Conservation (phyloP, 2,888 invertebrate genomes). For the Cerceris ruficornis region DNA sequence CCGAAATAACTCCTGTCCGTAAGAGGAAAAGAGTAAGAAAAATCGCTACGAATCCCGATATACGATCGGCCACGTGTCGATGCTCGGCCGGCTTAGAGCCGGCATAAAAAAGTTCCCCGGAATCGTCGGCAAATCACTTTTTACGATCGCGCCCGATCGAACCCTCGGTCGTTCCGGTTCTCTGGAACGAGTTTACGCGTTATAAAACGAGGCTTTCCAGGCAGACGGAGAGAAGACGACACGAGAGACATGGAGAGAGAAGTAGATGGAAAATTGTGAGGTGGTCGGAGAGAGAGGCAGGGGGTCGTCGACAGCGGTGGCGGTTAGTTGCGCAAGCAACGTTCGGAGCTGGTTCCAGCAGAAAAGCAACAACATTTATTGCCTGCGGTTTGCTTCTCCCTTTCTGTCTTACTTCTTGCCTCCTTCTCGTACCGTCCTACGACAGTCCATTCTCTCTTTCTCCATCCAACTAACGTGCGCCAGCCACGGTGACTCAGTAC, state of each 20-base stretch:
- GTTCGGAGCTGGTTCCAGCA: constrained; percentile 55
- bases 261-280: background rate
- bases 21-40: background rate
- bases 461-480: background rate
- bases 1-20: background rate
- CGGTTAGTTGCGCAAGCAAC: constrained; percentile 64
- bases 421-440: background rate
- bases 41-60: background rate
- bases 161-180: constrained; percentile 45
- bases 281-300: background rate
- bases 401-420: constrained; percentile 17
- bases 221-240: background rate
- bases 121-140: constrained; percentile 42
- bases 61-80: background rate
- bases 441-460: constrained; percentile 7
- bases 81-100: background rate
- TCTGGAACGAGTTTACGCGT: constrained; percentile 64
- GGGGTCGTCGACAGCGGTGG: constrained; percentile 33
- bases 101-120: constrained; percentile 10
- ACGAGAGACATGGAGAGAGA: background rate
- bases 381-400: constrained; percentile 37
- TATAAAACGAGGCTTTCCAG: constrained; percentile 61
- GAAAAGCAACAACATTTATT: constrained; percentile 57
- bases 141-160: constrained; percentile 45
- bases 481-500: constrained; percentile 51